Evolutionary conservation across 2,113 vertebrate species (phyloP).

Genomic region (Rhagologus leucostigma): DNA sequence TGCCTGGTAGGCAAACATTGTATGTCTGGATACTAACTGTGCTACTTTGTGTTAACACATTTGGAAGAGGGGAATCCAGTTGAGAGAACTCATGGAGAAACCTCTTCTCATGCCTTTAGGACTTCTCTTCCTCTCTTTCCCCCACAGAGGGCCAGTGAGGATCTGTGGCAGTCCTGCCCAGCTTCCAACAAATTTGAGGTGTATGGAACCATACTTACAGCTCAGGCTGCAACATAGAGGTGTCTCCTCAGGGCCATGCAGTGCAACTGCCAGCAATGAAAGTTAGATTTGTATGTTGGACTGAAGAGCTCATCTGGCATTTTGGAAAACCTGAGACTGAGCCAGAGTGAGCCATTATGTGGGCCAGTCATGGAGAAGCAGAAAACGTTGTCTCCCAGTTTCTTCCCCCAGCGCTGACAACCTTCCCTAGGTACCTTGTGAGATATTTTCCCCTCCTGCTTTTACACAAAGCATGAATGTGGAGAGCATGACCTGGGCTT

Average conservation of each 20-base stretch:
- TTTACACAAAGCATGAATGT: neutral
- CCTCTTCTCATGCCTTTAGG: neutral
- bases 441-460: neutral
- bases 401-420: neutral
- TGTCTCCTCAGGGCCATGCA: neutral
- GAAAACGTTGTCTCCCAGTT: neutral
- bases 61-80: neutral
- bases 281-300: neutral
- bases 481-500: neutral
- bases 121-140: neutral
- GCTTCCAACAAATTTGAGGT: neutral
- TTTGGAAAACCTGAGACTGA: neutral
- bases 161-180: neutral
- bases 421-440: neutral
- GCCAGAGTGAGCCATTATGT: rapidly evolving
- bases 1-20: neutral
- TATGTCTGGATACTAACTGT: neutral
- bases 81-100: neutral
- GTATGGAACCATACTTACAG: neutral
- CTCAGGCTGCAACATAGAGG: rapidly evolving
- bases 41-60: rapidly evolving
- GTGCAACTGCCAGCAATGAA: neutral
- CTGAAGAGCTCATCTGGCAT: rapidly evolving
- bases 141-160: neutral
- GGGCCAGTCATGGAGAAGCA: neutral